Base-by-base conservation (phyloP, 2,888 invertebrate species). In the Charanyca ferruginea region DNA sequence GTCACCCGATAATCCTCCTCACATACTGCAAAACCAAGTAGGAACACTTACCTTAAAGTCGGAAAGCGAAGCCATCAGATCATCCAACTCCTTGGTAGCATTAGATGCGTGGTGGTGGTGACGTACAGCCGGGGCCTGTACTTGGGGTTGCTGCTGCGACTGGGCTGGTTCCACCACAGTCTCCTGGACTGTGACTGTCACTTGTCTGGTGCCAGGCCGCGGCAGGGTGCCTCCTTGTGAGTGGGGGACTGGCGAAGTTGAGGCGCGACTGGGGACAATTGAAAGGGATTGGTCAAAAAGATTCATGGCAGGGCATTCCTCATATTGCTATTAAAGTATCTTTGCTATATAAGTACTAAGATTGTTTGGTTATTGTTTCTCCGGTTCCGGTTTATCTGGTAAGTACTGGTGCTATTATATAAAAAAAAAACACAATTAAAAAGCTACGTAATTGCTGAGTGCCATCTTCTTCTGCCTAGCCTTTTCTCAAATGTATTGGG, bases 51-150 rank as follows among this genome's bases (percentile, higher is more conserved):
- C 99, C 98, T 99, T 99, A 90, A 99, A 98, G 90, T 99, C 99
- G 0, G 99, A 99, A 13, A 99, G 96, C 7, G 99, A 98, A 2
- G 98, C 98, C 99, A 99, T 99, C 72, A 99, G 96, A 88, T 99
- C 99, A 88, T 99, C 99, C 70, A 99, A 96, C 91, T 99, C 99
- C 91, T 97, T 97, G 23, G 99, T 99, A 41, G 99, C 99, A 69
- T 98, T 98, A 59, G 99, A 99, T 23, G 98, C 98, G 65, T 95
- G 95, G 84, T 91, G 96, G 69, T 91, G 94, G 13, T 90, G 89
- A n/a, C 87, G 67, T 6, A 83, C 74, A 22, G 75, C 83, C 32
- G 79, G 95, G 83, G 81, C 83, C 45, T 72, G 72, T 7, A 89
- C 83, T 47, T 90, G 87, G 22, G 92, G 92, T 67, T 90, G 91